Evolutionary conservation across 2,797 vertebrate genomes (phyloP).

Genomic region (Micropoecilia bifurca): DNA sequence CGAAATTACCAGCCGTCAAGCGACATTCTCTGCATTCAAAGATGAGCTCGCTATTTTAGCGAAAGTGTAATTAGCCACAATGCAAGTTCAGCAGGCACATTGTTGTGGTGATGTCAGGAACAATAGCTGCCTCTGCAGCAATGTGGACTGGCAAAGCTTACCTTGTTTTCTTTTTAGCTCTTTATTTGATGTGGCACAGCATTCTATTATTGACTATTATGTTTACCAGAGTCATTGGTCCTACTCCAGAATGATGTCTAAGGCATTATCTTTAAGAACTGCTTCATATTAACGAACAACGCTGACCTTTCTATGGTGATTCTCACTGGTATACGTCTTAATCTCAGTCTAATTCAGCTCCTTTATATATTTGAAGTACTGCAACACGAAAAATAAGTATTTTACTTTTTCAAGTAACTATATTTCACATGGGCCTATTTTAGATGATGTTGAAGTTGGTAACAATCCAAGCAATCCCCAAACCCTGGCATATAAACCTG

Average conservation of each 20-base stretch:
- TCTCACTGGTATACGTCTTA: constrained; percentile 30
- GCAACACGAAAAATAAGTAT: neutral
- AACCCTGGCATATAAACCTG: neutral
- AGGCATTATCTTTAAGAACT: constrained; percentile 23
- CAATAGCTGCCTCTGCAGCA: constrained; percentile 53
- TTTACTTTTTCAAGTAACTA: neutral
- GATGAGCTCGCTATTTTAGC: constrained; percentile 58
- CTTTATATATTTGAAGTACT: neutral
- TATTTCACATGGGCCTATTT: neutral
- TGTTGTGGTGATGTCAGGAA: constrained; percentile 56
- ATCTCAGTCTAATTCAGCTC: constrained; percentile 18
- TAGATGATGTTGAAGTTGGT: neutral
- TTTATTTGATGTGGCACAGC: constrained; percentile 8
- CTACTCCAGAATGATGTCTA: constrained; percentile 15
- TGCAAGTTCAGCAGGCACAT: constrained; percentile 56
- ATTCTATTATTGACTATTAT: constrained; percentile 11
- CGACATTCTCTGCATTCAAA: constrained; percentile 71
- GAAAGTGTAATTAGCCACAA: constrained; percentile 71
- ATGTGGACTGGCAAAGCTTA: constrained; percentile 20
- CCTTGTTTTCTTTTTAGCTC: constrained; percentile 18
- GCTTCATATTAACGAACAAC: constrained; percentile 17
- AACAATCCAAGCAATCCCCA: neutral
- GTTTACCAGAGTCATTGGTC: constrained; percentile 8
- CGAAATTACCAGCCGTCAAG: constrained; percentile 75
- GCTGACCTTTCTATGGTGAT: constrained; percentile 11